Evolutionary conservation across 2,113 vertebrate genomes (phyloP), one percentile per base, ranked within the genome.

Genomic region (Gorsachius goisagi): DNA sequence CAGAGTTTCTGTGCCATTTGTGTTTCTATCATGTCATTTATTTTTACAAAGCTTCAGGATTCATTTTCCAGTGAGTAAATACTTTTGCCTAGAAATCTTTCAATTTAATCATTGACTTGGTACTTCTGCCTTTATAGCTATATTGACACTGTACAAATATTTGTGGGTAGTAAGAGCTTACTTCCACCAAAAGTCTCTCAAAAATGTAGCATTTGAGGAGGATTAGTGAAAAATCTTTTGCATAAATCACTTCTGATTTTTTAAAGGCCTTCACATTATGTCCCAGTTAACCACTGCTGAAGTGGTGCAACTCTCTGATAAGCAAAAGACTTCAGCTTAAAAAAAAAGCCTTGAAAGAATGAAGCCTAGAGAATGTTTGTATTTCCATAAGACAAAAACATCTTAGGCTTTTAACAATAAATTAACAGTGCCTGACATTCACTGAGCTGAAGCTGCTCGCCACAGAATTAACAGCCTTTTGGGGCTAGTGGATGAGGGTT

Each of bases 41-140:
- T 89, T 97, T 85, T 85, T 60, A 37, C 17, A 59, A 91, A 96
- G 80, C 30, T 71, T 24, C 58, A 56, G 58, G 52, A 89, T 96
- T 92, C 17, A 68, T 88, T 94, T 95, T 95, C 64, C 66, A 72
- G 5, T 49, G 41, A 84, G 47, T n/a, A 90, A 95, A 79, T 80
- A 64, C 23, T 47, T 89, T 83, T 15, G 4, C 66, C 45, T 69
- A 21, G 11, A 69, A 84, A 28, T 6, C 12, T 63, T 96, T 82
- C 33, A 27, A 47, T 91, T 93, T 58, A 63, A 75, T 76, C 71
- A 66, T 49, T 90, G 58, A 50, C 58, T 74, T 59, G 41, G 24
- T 32, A n/a, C 28, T 92, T 79, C 58, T 95, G 52, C 35, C 69
- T 95, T 93, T 97, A 69, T 78, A 80, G 22, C 55, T 33, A 33